A percentile compares a stretch with the other conserved stretches of the same genome.
These are phyloP conservation scores for Pholis gunnellus DNA, from an alignment of 2,113 vertebrate genomes.

Conservation along the genomic window DNA sequence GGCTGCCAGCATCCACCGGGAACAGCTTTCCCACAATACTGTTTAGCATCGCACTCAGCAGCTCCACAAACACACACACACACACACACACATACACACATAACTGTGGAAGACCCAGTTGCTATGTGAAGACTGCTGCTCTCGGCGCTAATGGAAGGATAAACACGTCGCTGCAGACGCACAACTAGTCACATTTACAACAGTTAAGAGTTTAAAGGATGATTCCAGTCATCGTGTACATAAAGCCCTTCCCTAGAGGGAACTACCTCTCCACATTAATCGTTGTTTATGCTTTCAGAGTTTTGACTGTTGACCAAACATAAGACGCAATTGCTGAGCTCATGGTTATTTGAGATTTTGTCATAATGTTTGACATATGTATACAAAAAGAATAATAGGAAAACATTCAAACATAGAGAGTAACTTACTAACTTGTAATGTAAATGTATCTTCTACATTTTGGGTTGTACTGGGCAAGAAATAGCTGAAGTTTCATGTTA, in stretches of 20 bases:
- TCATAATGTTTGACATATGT: background rate
- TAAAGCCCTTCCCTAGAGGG: background rate
- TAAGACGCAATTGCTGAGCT: background rate
- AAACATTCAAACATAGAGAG: background rate
- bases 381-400: background rate
- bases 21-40: slow-evolving; percentile 74
- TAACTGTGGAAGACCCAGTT: slow-evolving; percentile 41
- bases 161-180: slow-evolving; percentile 53
- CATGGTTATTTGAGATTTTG: background rate
- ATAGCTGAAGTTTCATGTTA: background rate
- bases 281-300: background rate
- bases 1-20: slow-evolving; percentile 58
- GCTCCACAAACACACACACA: slow-evolving; percentile 17
- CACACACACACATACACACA: slow-evolving; percentile 29
- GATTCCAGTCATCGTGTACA: background rate
- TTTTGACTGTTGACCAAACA: background rate
- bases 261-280: background rate
- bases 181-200: slow-evolving; percentile 30
- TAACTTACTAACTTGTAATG: background rate
- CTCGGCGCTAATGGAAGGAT: slow-evolving; percentile 59
- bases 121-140: slow-evolving; percentile 56
- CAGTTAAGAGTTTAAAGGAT: background rate
- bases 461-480: background rate
- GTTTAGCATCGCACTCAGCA: slow-evolving; percentile 64
- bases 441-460: background rate